Conservation (phyloP, 2,113 vertebrate species). For the Talpa occidentalis region DNA sequence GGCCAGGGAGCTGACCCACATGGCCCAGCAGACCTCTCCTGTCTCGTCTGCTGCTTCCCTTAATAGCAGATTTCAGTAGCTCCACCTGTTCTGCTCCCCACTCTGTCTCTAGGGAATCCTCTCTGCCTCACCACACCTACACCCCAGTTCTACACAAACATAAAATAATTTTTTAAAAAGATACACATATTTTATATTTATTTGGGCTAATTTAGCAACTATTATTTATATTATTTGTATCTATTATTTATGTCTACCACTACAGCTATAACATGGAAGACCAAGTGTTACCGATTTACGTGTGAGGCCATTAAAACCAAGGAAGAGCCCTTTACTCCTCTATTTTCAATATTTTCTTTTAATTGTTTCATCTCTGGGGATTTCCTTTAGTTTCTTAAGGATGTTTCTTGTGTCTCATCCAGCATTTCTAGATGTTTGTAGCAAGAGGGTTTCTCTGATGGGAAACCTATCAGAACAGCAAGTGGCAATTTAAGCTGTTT, state of each 20-base stretch:
- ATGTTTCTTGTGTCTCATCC: background rate
- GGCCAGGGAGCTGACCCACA: no score
- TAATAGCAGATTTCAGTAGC: no score
- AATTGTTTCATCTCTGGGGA: background rate
- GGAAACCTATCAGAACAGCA: background rate
- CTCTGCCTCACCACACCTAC: no score
- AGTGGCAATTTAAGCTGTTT: background rate
- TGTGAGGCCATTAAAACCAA: background rate
- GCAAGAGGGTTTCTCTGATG: background rate
- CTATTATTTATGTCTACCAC: background rate
- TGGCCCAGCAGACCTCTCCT: no score
- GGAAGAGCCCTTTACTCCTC: background rate
- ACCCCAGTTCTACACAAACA: no score
- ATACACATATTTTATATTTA: background rate
- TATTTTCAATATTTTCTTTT: background rate
- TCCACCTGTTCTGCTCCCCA: no score
- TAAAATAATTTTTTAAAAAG: no score
- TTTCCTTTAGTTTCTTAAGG: background rate
- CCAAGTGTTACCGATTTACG: background rate
- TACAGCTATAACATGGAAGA: background rate
- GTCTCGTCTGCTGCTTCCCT: no score
- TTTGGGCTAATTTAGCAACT: background rate
- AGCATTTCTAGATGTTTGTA: background rate
- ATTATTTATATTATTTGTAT: background rate
- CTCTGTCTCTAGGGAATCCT: no score